Percentiles rank a stretch among this genome's conserved stretches.
Conservation (phyloP, 2,888 invertebrate genomes). For the Tiphia femorata region DNA sequence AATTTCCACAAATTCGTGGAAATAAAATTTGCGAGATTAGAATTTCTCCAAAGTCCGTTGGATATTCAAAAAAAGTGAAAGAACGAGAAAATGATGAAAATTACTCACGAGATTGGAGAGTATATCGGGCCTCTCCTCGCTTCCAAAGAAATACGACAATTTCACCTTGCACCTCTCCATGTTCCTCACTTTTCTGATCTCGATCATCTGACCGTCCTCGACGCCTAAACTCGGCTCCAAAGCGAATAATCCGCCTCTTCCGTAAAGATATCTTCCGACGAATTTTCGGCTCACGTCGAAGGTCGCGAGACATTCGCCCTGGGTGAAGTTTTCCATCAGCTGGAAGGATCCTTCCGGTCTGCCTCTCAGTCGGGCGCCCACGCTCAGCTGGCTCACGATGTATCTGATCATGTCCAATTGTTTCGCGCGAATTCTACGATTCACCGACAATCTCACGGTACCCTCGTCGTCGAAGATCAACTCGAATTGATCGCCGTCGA, state of each 20-base stretch:
- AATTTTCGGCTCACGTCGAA: slow-evolving; percentile 31
- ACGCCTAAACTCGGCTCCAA: slow-evolving; percentile 26
- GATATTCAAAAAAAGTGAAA: no score
- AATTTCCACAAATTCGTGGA: no score
- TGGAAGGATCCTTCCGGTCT: slow-evolving; percentile 34
- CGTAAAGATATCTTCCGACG: background rate
- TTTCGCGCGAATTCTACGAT: slow-evolving; percentile 35
- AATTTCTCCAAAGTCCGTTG: no score
- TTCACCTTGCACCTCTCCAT: slow-evolving; percentile 40
- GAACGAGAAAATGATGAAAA: background rate
- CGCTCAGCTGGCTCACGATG: slow-evolving; percentile 45
- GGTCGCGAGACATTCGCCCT: slow-evolving; percentile 45
- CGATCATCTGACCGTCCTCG: slow-evolving; percentile 30
- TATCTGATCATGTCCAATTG: slow-evolving; percentile 45
- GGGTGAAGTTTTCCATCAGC: slow-evolving; percentile 45
- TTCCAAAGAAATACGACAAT: slow-evolving; percentile 46
- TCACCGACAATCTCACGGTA: slow-evolving; percentile 43
- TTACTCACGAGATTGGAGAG: slow-evolving; percentile 37
- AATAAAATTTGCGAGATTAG: no score
- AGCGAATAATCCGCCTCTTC: slow-evolving; percentile 3
- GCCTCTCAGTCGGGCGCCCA: slow-evolving; percentile 35
- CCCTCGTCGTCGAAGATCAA: slow-evolving; percentile 47
- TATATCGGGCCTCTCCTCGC: slow-evolving; percentile 33
- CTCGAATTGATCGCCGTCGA: slow-evolving; percentile 47
- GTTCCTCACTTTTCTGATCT: slow-evolving; percentile 40